Evolutionary conservation across 2,113 vertebrate genomes (phyloP).

Genomic region (Apodemus sylvaticus): DNA sequence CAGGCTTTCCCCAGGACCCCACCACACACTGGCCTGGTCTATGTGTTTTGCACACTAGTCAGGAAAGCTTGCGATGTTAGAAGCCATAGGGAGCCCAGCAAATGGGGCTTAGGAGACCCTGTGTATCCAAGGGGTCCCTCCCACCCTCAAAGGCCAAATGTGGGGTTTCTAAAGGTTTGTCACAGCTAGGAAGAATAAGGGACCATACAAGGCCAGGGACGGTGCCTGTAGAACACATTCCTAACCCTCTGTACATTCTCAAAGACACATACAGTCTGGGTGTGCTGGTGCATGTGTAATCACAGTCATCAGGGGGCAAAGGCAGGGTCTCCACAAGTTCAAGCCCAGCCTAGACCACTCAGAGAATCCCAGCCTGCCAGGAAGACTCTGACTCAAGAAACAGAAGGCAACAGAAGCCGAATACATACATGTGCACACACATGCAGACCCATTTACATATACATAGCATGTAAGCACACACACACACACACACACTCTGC

Average conservation of each 20-base stretch:
- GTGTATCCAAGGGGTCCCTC: background rate
- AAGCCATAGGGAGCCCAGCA: background rate
- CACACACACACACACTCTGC: background rate
- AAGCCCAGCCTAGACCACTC: too few species aligned
- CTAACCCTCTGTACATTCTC: background rate
- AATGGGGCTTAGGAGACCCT: background rate
- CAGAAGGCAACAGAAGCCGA: background rate
- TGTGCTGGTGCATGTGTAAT: background rate
- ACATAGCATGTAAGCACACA: background rate
- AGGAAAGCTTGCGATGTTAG: background rate
- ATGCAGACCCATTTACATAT: background rate
- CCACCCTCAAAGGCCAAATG: background rate
- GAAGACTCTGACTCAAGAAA: background rate
- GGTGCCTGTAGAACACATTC: background rate
- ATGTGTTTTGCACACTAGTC: background rate
- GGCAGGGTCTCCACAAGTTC: background rate
- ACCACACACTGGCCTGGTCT: background rate
- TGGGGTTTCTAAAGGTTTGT: background rate
- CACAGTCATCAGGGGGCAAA: background rate
- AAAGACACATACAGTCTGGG: background rate
- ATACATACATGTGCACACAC: background rate
- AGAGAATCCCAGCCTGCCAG: background rate
- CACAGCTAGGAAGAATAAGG: background rate
- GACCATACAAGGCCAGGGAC: background rate
- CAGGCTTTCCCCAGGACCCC: background rate